These are phyloP conservation scores for Diploscapter pachys DNA, from an alignment of 1,140 invertebrate genomes.

Conservation along the genomic window DNA sequence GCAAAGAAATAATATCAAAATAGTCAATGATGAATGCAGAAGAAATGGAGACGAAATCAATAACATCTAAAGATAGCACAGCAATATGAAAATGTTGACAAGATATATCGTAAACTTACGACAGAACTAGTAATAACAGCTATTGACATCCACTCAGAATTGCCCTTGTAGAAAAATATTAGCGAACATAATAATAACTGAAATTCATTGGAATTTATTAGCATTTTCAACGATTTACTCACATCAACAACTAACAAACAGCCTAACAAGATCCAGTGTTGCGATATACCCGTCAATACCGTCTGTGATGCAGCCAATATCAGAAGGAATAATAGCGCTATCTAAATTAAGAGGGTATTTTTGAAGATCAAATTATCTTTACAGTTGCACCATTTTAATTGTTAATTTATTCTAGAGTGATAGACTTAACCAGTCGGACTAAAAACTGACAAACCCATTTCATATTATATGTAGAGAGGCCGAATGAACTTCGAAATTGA, in stretches of 20 bases:
- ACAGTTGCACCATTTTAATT: not conserved
- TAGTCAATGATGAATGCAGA: slow-evolving; percentile 65
- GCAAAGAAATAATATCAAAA: slow-evolving; percentile 77
- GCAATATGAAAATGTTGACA: not conserved
- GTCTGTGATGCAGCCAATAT: slow-evolving; percentile 9
- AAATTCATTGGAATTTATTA: not conserved
- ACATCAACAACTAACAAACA: slow-evolving; percentile 11
- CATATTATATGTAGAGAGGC: too few species aligned
- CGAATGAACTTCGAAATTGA: too few species aligned
- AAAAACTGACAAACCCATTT: too few species aligned
- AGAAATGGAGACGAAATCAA: slow-evolving; percentile 59
- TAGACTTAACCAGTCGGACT: too few species aligned
- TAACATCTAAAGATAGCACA: slow-evolving; percentile 11
- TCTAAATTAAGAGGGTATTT: not conserved
- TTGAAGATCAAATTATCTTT: not conserved
- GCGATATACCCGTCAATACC: not conserved
- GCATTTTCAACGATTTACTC: not conserved
- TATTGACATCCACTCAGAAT: not conserved
- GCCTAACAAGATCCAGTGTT: slow-evolving; percentile 9
- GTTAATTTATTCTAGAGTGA: too few species aligned
- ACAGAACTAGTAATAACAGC: slow-evolving; percentile 2
- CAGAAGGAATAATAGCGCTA: slow-evolving; percentile 22
- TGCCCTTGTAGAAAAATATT: slow-evolving; percentile 14
- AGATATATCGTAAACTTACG: slow-evolving; percentile 1
- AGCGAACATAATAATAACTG: slow-evolving; percentile 1